Evolutionary conservation across 2,113 vertebrate species (phyloP).

Genomic region (Callipepla californica): DNA sequence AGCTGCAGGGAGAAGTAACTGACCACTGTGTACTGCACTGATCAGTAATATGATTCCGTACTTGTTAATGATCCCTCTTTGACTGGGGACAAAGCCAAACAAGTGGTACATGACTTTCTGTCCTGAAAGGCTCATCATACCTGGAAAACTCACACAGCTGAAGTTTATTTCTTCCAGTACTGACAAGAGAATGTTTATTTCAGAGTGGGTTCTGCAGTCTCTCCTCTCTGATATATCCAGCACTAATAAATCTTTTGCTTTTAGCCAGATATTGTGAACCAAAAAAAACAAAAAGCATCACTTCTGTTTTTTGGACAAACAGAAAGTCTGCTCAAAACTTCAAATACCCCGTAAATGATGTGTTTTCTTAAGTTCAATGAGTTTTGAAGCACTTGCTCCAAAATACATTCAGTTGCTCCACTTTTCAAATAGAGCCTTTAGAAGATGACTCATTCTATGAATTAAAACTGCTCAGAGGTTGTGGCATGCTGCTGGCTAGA

Average conservation of each 20-base stretch:
- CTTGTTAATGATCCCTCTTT: background rate
- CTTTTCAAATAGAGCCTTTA: background rate
- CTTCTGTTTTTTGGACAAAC: background rate
- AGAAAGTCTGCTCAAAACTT: background rate
- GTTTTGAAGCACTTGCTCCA: background rate
- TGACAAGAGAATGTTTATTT: background rate
- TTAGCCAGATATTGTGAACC: background rate
- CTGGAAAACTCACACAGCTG: background rate
- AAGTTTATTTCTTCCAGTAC: background rate
- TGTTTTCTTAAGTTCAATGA: background rate
- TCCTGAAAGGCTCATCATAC: background rate
- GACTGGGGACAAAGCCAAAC: constrained; percentile 9
- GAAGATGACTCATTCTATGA: background rate
- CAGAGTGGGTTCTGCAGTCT: background rate
- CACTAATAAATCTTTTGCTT: background rate
- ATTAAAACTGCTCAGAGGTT: background rate
- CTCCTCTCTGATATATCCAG: background rate
- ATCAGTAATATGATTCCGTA: background rate
- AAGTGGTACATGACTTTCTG: background rate
- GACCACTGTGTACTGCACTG: background rate
- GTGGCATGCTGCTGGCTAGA: background rate
- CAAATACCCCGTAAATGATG: background rate
- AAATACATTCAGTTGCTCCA: background rate
- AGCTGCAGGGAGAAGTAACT: background rate
- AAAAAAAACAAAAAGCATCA: background rate